Conservation (phyloP, 2,113 vertebrate genomes). For the Stercorarius parasiticus region DNA sequence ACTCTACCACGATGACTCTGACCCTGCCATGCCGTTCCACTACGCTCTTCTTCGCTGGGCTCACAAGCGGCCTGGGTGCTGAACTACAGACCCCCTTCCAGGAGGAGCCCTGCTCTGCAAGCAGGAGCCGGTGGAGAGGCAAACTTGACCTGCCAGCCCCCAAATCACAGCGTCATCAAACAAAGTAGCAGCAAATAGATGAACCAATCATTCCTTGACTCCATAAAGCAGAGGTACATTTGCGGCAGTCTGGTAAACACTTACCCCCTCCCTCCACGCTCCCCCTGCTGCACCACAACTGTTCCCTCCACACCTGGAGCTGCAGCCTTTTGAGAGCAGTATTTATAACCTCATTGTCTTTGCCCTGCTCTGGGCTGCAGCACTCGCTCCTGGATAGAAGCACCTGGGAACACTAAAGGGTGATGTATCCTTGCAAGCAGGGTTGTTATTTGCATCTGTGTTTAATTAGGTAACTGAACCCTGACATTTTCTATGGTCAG, state of each 20-base stretch:
- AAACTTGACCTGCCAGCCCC: no score
- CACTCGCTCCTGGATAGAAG: background rate
- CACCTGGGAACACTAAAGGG: background rate
- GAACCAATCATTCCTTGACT: accelerated
- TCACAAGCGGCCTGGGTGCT: accelerated
- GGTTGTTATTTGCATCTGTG: background rate
- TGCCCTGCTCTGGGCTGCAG: background rate
- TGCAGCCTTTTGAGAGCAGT: accelerated
- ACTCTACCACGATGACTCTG: accelerated
- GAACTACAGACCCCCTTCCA: background rate
- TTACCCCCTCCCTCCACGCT: accelerated
- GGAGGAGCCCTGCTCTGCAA: accelerated
- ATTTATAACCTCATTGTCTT: background rate
- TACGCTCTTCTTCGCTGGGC: accelerated
- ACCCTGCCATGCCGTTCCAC: accelerated
- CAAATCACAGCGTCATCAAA: accelerated
- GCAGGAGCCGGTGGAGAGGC: background rate
- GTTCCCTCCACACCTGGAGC: accelerated
- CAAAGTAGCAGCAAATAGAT: background rate
- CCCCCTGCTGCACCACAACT: accelerated
- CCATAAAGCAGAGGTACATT: background rate
- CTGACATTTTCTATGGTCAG: background rate
- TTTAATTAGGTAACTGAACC: background rate
- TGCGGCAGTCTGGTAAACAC: accelerated
- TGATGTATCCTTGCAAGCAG: background rate